phyloP scores from a whole-genome alignment of 2,888 invertebrate species.

The Leptinotarsa haldemani region DNA sequence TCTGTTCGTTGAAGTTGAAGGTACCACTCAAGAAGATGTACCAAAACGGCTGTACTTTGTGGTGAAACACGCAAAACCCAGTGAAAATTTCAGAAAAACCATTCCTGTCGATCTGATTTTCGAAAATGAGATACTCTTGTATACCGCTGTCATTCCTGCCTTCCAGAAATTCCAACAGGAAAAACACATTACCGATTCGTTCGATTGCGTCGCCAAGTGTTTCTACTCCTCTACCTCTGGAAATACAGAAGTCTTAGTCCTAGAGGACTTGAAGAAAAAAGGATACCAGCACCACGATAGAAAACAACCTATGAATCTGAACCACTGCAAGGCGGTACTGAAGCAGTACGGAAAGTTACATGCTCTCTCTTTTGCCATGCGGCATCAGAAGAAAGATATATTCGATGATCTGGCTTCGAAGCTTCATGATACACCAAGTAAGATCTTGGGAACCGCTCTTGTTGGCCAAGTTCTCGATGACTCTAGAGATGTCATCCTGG shows the following conservation, averaged over 20 bases:
- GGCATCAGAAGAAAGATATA: slow-evolving; percentile 32
- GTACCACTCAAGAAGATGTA: not conserved
- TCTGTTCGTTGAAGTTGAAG: slow-evolving; percentile 17
- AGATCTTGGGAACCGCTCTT: not conserved
- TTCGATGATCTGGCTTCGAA: slow-evolving; percentile 28
- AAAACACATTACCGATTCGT: slow-evolving; percentile 24
- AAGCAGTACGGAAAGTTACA: slow-evolving; percentile 46
- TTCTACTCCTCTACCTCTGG: slow-evolving; percentile 33
- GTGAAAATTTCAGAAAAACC: slow-evolving; percentile 14
- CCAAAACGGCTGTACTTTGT: slow-evolving; percentile 5
- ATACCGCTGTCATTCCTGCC: slow-evolving; percentile 38
- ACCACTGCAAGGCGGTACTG: slow-evolving; percentile 41
- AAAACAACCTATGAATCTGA: slow-evolving; percentile 35
- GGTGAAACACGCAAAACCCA: slow-evolving; percentile 18
- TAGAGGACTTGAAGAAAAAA: slow-evolving; percentile 41
- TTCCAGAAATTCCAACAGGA: slow-evolving; percentile 42
- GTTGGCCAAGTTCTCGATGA: not conserved
- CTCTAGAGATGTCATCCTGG: not conserved
- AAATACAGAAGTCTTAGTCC: slow-evolving; percentile 38
- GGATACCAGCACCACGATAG: slow-evolving; percentile 43
- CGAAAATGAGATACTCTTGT: slow-evolving; percentile 41
- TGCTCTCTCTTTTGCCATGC: slow-evolving; percentile 46
- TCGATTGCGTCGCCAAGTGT: slow-evolving; percentile 43
- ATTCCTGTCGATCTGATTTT: not conserved
- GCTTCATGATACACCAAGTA: not conserved